Evolutionary conservation across 1,140 invertebrate species (phyloP).

Genomic region (Aphelenchoides fujianensis): DNA sequence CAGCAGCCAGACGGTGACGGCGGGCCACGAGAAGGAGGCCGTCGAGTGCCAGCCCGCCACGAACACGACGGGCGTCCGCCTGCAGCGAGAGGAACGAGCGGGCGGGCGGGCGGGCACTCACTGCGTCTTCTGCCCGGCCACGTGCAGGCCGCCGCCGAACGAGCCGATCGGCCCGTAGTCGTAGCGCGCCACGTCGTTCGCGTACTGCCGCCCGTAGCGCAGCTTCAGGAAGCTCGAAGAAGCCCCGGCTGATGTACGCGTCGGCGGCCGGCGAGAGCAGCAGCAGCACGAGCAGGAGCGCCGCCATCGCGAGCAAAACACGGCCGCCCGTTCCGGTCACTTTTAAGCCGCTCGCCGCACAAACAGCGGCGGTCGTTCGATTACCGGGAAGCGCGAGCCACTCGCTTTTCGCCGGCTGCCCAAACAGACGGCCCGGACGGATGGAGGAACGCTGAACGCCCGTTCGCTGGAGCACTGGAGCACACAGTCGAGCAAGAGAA

Average conservation of each 20-base stretch:
- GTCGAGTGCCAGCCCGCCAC: conserved; percentile 21
- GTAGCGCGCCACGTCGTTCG: background rate
- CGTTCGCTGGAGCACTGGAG: no score
- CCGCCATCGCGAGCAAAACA: no score
- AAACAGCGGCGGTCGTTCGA: no score
- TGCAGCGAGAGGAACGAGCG: background rate
- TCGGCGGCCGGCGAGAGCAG: no score
- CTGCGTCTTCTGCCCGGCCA: background rate
- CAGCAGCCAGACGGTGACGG: conserved; percentile 14
- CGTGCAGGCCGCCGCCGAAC: conserved; percentile 5
- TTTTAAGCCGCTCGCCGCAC: no score
- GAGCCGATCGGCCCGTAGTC: background rate
- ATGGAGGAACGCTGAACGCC: no score
- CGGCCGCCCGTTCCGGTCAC: no score
- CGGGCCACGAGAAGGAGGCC: conserved; percentile 10
- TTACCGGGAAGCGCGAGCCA: no score
- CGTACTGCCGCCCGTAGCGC: background rate
- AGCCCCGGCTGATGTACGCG: background rate
- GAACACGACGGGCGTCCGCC: conserved; percentile 33
- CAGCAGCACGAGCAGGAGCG: no score
- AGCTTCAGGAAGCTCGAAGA: background rate
- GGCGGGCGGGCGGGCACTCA: background rate
- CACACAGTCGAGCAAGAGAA: no score
- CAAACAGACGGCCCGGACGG: no score
- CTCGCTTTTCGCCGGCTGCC: no score